Base-by-base conservation (phyloP, 2,888 invertebrate genomes). In the Hofmannophila pseudospretella region DNA sequence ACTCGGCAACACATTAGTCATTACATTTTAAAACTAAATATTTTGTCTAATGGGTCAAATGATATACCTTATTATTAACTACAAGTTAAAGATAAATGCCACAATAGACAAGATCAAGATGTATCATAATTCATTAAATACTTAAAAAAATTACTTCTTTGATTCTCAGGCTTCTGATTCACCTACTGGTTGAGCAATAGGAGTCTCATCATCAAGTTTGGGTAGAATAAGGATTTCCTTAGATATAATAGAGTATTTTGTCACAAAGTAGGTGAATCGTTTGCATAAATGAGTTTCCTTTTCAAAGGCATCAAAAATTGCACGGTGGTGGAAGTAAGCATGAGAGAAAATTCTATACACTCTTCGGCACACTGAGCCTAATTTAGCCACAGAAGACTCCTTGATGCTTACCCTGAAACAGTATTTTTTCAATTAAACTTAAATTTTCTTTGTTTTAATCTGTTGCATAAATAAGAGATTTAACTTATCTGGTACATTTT, bases 291-390 rank as follows among this genome's bases (percentile, higher is more conserved):
- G 96, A 14, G 98, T 98, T 81, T 97, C 96, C 64, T 93, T 94
- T 90, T 99, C 99, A 86, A 99, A 99, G 53, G 97, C 95, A 86
- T 99, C 98, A 88, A 99, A 99, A 74, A 99, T 94, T 54, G 93
- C 90, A 58, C 96, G 90, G 81, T 99, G 99, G 84, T 99, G 99
- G 79, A 97, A 99, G 81, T 97, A 99, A 20, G 99, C 99, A 87
- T 99, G 99, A 32, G 99, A 99, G 82, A 99, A 99, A 75, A 99
- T 99, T 88, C 99, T 92, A 79, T 99, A 99, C 1, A 99, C 99
- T 60, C 99, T 91, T 59, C 99, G 91, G 81, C 99, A 99, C 7
- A 99, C 99, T 28, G 99, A 99, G 34, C 99, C 99, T 60, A 99
- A 88, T 86, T 99, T 99, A 34, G 97, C 96, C 49, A 99, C 97